A percentile compares a stretch with the other conserved stretches of the same genome.
Evolutionary conservation across 92 coral and sea anemone species (phyloP).

Genomic region (Pocillopora meandrina): DNA sequence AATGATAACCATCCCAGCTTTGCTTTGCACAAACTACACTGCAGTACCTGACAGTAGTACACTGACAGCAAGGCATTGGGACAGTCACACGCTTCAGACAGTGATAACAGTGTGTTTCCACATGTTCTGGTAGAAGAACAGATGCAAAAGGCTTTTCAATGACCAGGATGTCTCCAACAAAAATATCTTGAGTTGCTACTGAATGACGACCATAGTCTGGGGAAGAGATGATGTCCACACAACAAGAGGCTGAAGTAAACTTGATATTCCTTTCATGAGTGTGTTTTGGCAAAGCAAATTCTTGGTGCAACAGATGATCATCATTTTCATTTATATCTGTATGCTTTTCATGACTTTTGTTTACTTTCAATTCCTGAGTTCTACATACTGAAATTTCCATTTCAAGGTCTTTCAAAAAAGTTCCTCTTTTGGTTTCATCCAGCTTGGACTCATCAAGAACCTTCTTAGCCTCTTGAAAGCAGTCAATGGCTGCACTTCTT

Average conservation of each 20-base stretch:
- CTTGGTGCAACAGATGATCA: neutral
- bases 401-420: slow-evolving; percentile 64
- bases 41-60: slow-evolving; percentile 84
- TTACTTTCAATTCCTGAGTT: neutral
- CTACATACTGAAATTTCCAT: slow-evolving; percentile 35
- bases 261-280: slow-evolving; percentile 43
- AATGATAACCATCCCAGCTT: slow-evolving; percentile 85
- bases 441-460: slow-evolving; percentile 63
- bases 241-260: slow-evolving; percentile 67
- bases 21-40: slow-evolving; percentile 67
- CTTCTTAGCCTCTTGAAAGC: slow-evolving; percentile 63
- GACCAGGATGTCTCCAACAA: slow-evolving; percentile 84
- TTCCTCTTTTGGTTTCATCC: slow-evolving; percentile 59
- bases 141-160: slow-evolving; percentile 96
- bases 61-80: slow-evolving; percentile 82
- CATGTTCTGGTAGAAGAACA: slow-evolving; percentile 75
- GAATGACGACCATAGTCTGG: slow-evolving; percentile 70
- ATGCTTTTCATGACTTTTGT: slow-evolving; percentile 24
- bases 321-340: neutral
- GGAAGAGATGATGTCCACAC: slow-evolving; percentile 53
- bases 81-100: slow-evolving; percentile 65
- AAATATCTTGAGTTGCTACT: slow-evolving; percentile 78
- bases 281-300: slow-evolving; percentile 33
- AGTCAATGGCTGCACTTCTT: slow-evolving; percentile 44
- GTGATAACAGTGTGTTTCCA: slow-evolving; percentile 83